Evolutionary conservation across 2,888 invertebrate genomes (phyloP).

Genomic region (Acutogordius australiensis): DNA sequence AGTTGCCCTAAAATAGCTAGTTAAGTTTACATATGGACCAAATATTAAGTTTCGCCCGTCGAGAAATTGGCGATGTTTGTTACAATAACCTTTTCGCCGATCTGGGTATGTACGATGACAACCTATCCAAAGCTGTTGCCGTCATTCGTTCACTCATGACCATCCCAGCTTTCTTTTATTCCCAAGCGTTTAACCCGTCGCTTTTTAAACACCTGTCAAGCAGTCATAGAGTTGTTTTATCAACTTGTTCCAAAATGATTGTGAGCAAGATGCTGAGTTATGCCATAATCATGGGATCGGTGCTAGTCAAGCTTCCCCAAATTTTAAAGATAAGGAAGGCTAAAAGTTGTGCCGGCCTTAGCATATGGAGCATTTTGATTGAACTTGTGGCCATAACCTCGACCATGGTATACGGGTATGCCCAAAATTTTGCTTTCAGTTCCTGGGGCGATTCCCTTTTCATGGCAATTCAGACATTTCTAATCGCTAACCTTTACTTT

Average conservation of each 20-base stretch:
- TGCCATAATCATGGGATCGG: background rate
- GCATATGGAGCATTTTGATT: background rate
- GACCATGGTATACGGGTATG: background rate
- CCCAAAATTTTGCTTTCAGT: background rate
- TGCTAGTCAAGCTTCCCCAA: slow-evolving; percentile 5
- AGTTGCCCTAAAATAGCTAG: no score
- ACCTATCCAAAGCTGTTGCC: no score
- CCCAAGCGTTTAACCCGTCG: no score
- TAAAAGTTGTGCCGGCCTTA: background rate
- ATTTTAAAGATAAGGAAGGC: background rate
- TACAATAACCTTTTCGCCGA: no score
- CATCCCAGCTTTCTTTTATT: no score
- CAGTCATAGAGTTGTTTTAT: no score
- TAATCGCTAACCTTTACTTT: slow-evolving; percentile 5
- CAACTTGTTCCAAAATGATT: background rate
- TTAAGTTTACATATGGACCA: no score
- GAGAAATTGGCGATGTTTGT: no score
- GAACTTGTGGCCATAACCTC: slow-evolving; percentile 6
- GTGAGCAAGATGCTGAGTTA: background rate
- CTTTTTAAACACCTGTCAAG: no score
- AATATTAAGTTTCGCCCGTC: no score
- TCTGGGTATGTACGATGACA: no score
- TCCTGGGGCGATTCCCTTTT: slow-evolving; percentile 10
- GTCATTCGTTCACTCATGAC: no score
- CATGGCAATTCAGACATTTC: background rate